A percentile compares a stretch with the other conserved stretches of the same genome.
Conservation (phyloP, 2,113 vertebrate species). For the Sminthopsis crassicaudata region DNA sequence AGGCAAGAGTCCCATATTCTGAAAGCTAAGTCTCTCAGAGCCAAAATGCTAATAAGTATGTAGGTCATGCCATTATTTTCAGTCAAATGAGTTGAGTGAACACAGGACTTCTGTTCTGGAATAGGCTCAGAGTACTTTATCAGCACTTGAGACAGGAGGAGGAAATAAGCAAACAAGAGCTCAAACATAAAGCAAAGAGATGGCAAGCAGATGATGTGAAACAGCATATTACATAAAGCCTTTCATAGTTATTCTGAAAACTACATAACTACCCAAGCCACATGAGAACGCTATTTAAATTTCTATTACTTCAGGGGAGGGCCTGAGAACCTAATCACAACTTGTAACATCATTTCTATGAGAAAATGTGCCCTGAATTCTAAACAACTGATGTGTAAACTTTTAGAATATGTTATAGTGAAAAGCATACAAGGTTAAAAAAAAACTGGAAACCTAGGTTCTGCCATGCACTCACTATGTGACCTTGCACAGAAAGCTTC, state of each 20-base stretch:
- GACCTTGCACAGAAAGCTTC: neutral
- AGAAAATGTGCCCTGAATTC: neutral
- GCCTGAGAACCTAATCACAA: neutral
- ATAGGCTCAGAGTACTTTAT: fast-evolving
- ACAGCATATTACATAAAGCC: neutral
- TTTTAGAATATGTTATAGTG: neutral
- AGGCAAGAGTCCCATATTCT: conserved; percentile 30
- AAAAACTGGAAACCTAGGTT: neutral
- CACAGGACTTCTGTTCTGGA: neutral
- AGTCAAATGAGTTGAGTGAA: neutral
- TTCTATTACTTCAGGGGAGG: neutral
- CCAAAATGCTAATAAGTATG: conserved; percentile 25
- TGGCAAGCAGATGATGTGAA: neutral
- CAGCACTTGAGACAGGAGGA: neutral
- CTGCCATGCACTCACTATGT: neutral
- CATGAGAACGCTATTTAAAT: fast-evolving
- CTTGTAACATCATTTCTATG: neutral
- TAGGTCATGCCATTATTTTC: neutral
- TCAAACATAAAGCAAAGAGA: neutral
- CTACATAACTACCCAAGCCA: neutral
- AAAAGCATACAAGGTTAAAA: neutral
- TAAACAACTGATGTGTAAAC: neutral
- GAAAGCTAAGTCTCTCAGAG: conserved; percentile 30
- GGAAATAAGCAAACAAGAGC: neutral
- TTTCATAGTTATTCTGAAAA: no score